Base-by-base conservation (phyloP, 2,888 invertebrate genomes). In the Brenthis ino region DNA sequence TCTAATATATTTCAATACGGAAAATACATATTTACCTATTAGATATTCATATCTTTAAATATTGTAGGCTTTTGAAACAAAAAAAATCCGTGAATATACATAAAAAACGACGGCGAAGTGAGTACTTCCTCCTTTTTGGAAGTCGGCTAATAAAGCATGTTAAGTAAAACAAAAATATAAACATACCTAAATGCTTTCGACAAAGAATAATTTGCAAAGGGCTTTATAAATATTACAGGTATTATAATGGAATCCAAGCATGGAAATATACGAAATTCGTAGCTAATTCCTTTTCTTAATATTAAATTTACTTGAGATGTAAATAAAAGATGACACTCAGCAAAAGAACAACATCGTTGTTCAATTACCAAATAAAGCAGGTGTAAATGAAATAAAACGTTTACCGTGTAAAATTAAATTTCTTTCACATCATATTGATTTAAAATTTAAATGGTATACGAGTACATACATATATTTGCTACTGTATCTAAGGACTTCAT, bases 361-460 rank as follows among this genome's bases (percentile, higher is more conserved):
- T 57, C 67, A 67, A 70, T 70, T 67, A 61, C 48, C 48, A 54
- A 56, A 51, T 61, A 58, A 64, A 61, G 37, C 56, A 65, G 56
- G 53, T 65, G 51, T 57, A 65, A 57, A 67, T 61, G 55, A 70
- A 64, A 67, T 70, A 67, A 67, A 65, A 67, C 56, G 55, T 56
- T 58, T 60, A 20, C 20, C 51, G 53, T 67, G 57, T 70, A n/a
- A 67, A 56, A 54, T 64, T 47, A 55, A 64, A 37, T n/a, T 54
- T 24, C 47, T 54, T 55, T 47, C 14, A 47, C 14, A 47, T 43
- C 3, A 24, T 54, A 28, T n/a, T 43, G 24, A 64, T 53, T 16
- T 20, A 11, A 37, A 16, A 64, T 14, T 47, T n/a, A 53, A 20
- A 24, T 24, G 8, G 28, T 24, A 43, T 20, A n/a, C n/a, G n/a